phyloP scores from a whole-genome alignment of 2,888 invertebrate genomes.

The Acrocyrtus sp. region DNA sequence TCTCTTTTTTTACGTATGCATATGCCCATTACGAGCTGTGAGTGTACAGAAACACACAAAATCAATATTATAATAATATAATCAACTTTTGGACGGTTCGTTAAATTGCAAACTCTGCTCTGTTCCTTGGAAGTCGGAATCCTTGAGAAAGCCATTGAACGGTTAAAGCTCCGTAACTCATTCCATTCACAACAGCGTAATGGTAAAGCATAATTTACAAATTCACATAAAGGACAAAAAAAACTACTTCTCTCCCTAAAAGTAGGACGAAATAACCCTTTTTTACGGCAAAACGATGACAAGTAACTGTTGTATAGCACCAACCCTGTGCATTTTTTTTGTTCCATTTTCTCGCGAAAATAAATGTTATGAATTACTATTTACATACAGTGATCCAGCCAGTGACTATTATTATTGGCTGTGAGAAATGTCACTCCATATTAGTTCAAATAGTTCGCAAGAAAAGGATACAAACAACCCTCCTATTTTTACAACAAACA shows the following conservation, averaged over 20 bases:
- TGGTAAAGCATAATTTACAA: background rate
- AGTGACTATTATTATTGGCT: background rate
- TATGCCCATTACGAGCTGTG: background rate
- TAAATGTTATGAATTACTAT: no score
- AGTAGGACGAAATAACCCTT: no score
- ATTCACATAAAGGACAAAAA: constrained; percentile 6
- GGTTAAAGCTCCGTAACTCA: constrained; percentile 10
- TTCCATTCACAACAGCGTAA: background rate
- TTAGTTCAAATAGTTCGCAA: no score
- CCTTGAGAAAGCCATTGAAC: constrained; percentile 22
- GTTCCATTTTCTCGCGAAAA: background rate
- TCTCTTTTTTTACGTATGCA: constrained; percentile 1
- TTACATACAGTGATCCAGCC: no score
- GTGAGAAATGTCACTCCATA: background rate
- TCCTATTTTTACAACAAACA: no score
- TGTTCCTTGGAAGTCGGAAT: background rate
- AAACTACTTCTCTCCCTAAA: no score
- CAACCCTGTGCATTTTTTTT: background rate
- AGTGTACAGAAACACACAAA: background rate
- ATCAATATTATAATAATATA: background rate
- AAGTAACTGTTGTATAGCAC: background rate
- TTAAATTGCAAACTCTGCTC: background rate
- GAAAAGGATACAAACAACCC: no score
- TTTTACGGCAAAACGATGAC: background rate
- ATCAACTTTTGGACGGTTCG: background rate